Evolutionary conservation across 2,888 invertebrate genomes (phyloP), one percentile per base, ranked within the genome.

Genomic region (Drosophila buzzatii): DNA sequence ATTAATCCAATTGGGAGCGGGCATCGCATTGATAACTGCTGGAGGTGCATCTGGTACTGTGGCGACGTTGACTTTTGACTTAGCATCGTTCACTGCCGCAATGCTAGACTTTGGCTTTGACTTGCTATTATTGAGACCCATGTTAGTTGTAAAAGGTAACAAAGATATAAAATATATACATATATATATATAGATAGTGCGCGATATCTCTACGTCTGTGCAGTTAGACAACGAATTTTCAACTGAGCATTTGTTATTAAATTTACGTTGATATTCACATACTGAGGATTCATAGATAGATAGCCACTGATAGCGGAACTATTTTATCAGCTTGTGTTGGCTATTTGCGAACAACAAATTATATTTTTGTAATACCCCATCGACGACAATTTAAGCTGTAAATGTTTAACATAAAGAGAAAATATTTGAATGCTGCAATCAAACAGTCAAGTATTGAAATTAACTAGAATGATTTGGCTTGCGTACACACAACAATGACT

Each of bases 1-100:
- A 57, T 83, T 84, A 5, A 91, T 72, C 91, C 91, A 91, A n/a
- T 51, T 18, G 0, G 91, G 53, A 9, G 27, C 39, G 3, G 70
- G 33, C 33, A 39, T 64, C 9, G 1, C 27, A 16, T 47, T 69
- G n/a, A 23, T 2, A 8, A 42, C 10, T 4, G 20, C 60, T 3
- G 51, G 56, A 2, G 56, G 12, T 3, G 10, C 10, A 10, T 27
- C 41, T 31, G 55, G 4, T 1, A 10, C 5, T 31, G 10, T 27
- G 8, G 14, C 8, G 1, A 1, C 14, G 0, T 16, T 16, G n/a
- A 9, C 5, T 41, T 70, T 63, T 41, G 53, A 2, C 14, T 39
- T 45, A 12, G 65, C 45, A 31, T 63, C 52, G 27, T 23, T 18
- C 47, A 20, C 35, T n/a, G 61, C n/a, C 0, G 8, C 23, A n/a